Evolutionary conservation across 2,888 invertebrate genomes (phyloP).

Genomic region (Trachelus tabidus): DNA sequence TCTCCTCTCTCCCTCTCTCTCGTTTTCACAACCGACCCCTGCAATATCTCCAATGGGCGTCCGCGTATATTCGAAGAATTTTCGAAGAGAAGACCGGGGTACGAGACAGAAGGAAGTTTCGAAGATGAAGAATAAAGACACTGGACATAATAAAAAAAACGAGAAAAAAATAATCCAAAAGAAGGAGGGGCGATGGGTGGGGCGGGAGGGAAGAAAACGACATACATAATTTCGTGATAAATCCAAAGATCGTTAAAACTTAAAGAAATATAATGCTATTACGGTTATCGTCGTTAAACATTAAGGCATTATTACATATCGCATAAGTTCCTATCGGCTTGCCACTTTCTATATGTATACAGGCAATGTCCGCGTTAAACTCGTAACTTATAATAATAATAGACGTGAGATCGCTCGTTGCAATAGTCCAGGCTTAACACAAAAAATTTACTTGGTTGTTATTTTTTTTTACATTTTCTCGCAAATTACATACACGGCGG

Average conservation of each 20-base stretch:
- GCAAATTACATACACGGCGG: conserved; percentile 33
- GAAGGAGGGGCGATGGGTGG: no score
- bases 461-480: neutral
- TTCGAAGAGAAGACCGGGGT: conserved; percentile 40
- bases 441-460: conserved; percentile 17
- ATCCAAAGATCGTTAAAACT: no score
- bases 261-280: conserved; percentile 53
- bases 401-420: conserved; percentile 66
- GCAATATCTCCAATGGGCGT: no score
- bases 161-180: no score
- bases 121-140: no score
- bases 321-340: conserved; percentile 57
- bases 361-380: conserved; percentile 46
- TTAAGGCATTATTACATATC: conserved; percentile 64
- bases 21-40: conserved; percentile 3
- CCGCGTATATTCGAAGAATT: conserved; percentile 27
- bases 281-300: conserved; percentile 63
- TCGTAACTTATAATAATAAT: conserved; percentile 44
- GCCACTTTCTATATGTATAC: conserved; percentile 46
- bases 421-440: conserved; percentile 61
- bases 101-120: no score
- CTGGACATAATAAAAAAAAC: no score
- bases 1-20: conserved; percentile 7
- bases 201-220: no score
- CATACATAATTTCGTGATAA: no score